Base-by-base conservation (phyloP, 2,888 invertebrate genomes). In the Spisula subtruncata region DNA sequence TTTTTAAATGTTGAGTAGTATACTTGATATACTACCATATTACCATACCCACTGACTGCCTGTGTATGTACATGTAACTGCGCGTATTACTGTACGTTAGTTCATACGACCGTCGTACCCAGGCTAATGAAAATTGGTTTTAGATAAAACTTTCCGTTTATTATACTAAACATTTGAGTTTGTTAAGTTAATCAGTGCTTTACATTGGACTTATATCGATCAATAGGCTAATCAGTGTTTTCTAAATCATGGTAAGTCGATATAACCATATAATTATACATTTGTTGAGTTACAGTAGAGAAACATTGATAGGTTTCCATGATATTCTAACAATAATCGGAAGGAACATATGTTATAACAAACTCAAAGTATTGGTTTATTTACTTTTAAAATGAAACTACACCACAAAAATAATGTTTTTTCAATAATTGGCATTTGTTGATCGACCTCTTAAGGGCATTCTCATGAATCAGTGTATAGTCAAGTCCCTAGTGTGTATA, bases 101-200 rank as follows among this genome's bases (percentile, higher is more conserved):
- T 32, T 2, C 0, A 71, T 75, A 18, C 75, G 18, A 2, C 35
- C 4, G 35, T 66, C 32, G 32, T 75, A 41, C 2, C 35, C 18
- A 75, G 14, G 35, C 75, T 75, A 75, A 75, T 75, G 75, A 75
- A 75, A 75, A 75, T 75, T 75, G 35, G 75, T 75, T 75, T 75
- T 16, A 75, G 75, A 75, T 75, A 75, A 75, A 75, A 35, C n/a
- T n/a, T 32, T 32, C 35, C 29, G 32, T 35, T 41, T 35, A 12
- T 75, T 75, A 32, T 75, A 75, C 35, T 75, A 29, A 35, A 75
- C 75, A 75, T 16, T 16, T 75, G 60, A n/a, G 60, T 66, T 66
- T 10, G 60, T 66, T n/a, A 10, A 66, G 75, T 75, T 75, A 75
- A 75, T 75, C 75, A 75, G 75, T 75, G 75, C 32, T 75, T 25